Evolutionary conservation across 2,797 vertebrate species (phyloP).

Genomic region (Enteromius mattozi): DNA sequence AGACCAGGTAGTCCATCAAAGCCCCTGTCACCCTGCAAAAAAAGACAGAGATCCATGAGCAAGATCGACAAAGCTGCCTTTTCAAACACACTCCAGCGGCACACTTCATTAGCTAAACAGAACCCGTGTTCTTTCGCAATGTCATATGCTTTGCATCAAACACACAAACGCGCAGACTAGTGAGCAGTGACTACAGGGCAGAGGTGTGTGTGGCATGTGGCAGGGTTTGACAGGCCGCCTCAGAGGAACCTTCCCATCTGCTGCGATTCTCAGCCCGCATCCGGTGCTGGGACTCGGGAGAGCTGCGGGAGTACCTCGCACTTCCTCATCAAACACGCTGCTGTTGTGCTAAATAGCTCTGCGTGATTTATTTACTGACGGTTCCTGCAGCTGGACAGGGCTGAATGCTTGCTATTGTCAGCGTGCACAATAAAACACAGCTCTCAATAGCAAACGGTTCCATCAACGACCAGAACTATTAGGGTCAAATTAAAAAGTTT

Average conservation of each 20-base stretch:
- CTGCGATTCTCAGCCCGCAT: slow-evolving; percentile 49
- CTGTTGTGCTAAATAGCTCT: slow-evolving; percentile 44
- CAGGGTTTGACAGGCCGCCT: slow-evolving; percentile 70
- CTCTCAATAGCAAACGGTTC: slow-evolving; percentile 58
- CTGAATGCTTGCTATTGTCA: slow-evolving; percentile 67
- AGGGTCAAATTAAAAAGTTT: slow-evolving; percentile 57
- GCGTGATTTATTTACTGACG: slow-evolving; percentile 72
- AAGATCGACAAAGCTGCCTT: slow-evolving; percentile 55
- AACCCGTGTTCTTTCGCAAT: not conserved
- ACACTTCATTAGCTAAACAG: slow-evolving; percentile 30
- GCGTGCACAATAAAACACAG: slow-evolving; percentile 65
- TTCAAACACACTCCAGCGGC: not conserved
- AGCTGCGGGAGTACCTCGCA: slow-evolving; percentile 69
- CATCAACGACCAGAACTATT: slow-evolving; percentile 60
- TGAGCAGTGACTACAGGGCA: slow-evolving; percentile 24
- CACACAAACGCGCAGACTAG: slow-evolving; percentile 40
- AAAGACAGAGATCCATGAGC: slow-evolving; percentile 65
- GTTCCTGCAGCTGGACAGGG: slow-evolving; percentile 73
- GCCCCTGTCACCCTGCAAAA: slow-evolving; percentile 87
- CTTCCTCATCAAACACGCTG: slow-evolving; percentile 44
- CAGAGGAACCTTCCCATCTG: slow-evolving; percentile 73
- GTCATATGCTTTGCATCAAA: slow-evolving; percentile 48
- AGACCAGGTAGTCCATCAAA: slow-evolving; percentile 92
- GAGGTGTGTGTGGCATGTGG: slow-evolving; percentile 55
- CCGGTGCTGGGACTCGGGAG: slow-evolving; percentile 60